Percentiles rank a stretch among this genome's conserved stretches.
Evolutionary conservation across 2,888 invertebrate genomes (phyloP).

Genomic region (Anarsia innoxiella): DNA sequence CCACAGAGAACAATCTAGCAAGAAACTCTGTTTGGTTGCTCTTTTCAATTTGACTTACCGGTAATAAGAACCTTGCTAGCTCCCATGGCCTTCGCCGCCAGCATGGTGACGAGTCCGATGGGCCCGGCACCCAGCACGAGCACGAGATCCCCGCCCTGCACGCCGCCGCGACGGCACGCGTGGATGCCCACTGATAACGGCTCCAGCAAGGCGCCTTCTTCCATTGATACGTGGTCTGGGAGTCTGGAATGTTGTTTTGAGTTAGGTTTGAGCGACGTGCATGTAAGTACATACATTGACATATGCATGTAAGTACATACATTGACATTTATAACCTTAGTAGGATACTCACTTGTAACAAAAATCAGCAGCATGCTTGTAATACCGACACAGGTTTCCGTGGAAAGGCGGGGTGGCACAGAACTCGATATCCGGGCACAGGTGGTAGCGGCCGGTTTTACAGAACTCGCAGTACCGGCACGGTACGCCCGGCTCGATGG

Average conservation of each 20-base stretch:
- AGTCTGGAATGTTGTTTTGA: no score
- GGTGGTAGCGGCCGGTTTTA: slow-evolving; percentile 91
- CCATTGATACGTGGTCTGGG: slow-evolving; percentile 91
- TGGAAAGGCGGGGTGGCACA: slow-evolving; percentile 97
- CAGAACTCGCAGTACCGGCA: slow-evolving; percentile 91
- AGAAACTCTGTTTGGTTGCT: no score
- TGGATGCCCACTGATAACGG: slow-evolving; percentile 96
- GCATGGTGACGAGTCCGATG: slow-evolving; percentile 87
- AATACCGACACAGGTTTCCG: slow-evolving; percentile 91
- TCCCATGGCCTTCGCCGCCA: slow-evolving; percentile 90
- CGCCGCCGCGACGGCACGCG: slow-evolving; percentile 89
- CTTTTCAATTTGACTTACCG: no score
- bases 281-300: not conserved
- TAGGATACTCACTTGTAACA: slow-evolving; percentile 80
- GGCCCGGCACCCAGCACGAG: slow-evolving; percentile 91
- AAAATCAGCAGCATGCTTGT: slow-evolving; percentile 92
- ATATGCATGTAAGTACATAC: not conserved
- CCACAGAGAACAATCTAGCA: no score
- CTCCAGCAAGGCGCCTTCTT: slow-evolving; percentile 95
- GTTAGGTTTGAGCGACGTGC: no score
- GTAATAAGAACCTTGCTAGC: slow-evolving; percentile 86
- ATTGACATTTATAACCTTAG: not conserved
- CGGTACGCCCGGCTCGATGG: slow-evolving; percentile 94
- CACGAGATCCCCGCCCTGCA: slow-evolving; percentile 82
- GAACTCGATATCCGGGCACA: slow-evolving; percentile 90